These are phyloP conservation scores for Aporrectodea caliginosa DNA, from an alignment of 1,140 invertebrate species.

Conservation along the genomic window DNA sequence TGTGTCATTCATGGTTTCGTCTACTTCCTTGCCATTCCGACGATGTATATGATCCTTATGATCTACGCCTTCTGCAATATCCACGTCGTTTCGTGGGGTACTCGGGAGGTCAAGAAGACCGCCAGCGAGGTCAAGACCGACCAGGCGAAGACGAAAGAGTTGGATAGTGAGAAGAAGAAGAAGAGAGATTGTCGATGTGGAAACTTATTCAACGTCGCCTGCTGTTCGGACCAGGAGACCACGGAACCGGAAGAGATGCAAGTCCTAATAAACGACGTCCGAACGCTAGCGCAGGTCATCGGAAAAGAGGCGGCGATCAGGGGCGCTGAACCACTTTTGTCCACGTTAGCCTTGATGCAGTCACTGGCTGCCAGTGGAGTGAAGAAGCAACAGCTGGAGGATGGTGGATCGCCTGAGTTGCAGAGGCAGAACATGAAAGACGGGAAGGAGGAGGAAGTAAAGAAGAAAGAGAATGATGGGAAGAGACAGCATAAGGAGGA, in stretches of 20 bases:
- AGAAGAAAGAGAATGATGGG: no score
- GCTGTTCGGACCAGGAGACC: not conserved
- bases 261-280: not conserved
- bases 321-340: no score
- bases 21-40: slow-evolving; percentile 50
- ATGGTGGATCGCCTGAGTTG: no score
- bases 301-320: not conserved
- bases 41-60: slow-evolving; percentile 49
- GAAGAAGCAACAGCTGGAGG: no score
- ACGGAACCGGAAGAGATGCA: not conserved
- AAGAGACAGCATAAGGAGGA: no score
- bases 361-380: no score
- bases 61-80: slow-evolving; percentile 51
- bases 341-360: no score
- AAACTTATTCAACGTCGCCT: not conserved
- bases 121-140: slow-evolving; percentile 52
- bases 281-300: not conserved
- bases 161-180: not conserved
- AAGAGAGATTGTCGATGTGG: not conserved
- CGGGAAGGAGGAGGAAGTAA: no score
- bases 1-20: slow-evolving; percentile 46
- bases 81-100: slow-evolving; percentile 50
- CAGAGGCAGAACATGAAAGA: no score
- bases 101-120: slow-evolving; percentile 44
- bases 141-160: slow-evolving; percentile 35